phyloP scores from a whole-genome alignment of 2,113 vertebrate species.

The Tetraodon nigroviridis region DNA sequence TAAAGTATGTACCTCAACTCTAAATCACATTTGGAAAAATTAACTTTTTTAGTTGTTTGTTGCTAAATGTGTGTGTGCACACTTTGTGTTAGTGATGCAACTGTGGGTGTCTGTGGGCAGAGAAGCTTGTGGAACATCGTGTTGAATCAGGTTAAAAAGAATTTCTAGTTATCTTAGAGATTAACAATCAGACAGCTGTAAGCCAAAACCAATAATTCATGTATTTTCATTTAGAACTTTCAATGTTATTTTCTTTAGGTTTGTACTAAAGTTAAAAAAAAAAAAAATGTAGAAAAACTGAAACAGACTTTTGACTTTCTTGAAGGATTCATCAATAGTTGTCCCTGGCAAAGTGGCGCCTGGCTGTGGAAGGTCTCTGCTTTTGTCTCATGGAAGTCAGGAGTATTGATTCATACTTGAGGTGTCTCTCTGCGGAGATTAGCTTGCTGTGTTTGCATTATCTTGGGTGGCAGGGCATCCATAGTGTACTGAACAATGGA shows the following conservation, averaged over 20 bases:
- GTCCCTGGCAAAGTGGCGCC: slow-evolving; percentile 48
- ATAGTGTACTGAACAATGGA: slow-evolving; percentile 61
- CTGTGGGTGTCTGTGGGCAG: slow-evolving; percentile 32
- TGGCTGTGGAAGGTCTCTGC: slow-evolving; percentile 60
- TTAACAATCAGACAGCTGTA: slow-evolving; percentile 20
- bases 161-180: slow-evolving; percentile 21
- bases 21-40: slow-evolving; percentile 13
- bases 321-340: slow-evolving; percentile 56
- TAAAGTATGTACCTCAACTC: slow-evolving; percentile 11
- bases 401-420: slow-evolving; percentile 61
- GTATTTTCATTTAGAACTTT: slow-evolving; percentile 1
- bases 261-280: too few species aligned
- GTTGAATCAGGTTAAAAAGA: slow-evolving; percentile 20
- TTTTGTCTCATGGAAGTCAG: slow-evolving; percentile 70
- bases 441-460: slow-evolving; percentile 63
- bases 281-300: neutral
- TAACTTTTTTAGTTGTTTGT: neutral
- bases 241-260: neutral
- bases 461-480: slow-evolving; percentile 63
- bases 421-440: slow-evolving; percentile 68
- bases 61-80: neutral
- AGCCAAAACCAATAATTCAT: neutral
- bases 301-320: slow-evolving; percentile 34
- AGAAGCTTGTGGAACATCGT: slow-evolving; percentile 19
- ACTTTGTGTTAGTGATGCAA: neutral